phyloP scores from a whole-genome alignment of 1,140 invertebrate species.

The Caenorhabditis brenneri region DNA sequence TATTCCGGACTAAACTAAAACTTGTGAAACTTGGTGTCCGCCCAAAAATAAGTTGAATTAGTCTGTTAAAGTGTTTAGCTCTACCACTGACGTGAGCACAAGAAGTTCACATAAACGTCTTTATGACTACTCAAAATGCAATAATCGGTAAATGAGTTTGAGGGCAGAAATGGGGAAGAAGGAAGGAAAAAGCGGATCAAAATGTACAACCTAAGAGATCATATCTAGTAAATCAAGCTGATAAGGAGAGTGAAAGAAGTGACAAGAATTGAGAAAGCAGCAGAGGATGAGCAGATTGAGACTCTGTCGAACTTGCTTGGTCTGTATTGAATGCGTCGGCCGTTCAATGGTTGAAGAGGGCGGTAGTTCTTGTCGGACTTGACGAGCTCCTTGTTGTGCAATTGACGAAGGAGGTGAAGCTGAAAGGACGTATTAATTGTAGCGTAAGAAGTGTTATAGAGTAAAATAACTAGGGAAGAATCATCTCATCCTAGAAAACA shows the following conservation, averaged over 20 bases:
- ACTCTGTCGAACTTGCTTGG: slow-evolving; percentile 59
- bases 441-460: too few relatives aligned
- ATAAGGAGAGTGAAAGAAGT: not conserved
- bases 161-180: not conserved
- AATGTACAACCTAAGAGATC: slow-evolving; percentile 17
- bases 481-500: slow-evolving; percentile 43
- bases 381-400: slow-evolving; percentile 44
- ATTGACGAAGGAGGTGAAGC: slow-evolving; percentile 58
- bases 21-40: too few relatives aligned
- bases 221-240: not conserved
- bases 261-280: not conserved
- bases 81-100: not conserved
- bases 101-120: slow-evolving; percentile 10
- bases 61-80: too few relatives aligned
- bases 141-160: not conserved
- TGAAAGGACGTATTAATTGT: slow-evolving; percentile 17
- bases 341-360: slow-evolving; percentile 68
- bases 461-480: too few relatives aligned
- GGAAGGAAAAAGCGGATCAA: not conserved
- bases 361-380: slow-evolving; percentile 61
- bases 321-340: slow-evolving; percentile 64
- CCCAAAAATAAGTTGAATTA: too few relatives aligned
- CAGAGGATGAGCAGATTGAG: slow-evolving; percentile 55
- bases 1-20: too few relatives aligned
- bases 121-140: slow-evolving; percentile 14